These are phyloP conservation scores for Trididemnum miniatum DNA, from an alignment of 23 tunicate species.

Conservation along the genomic window DNA sequence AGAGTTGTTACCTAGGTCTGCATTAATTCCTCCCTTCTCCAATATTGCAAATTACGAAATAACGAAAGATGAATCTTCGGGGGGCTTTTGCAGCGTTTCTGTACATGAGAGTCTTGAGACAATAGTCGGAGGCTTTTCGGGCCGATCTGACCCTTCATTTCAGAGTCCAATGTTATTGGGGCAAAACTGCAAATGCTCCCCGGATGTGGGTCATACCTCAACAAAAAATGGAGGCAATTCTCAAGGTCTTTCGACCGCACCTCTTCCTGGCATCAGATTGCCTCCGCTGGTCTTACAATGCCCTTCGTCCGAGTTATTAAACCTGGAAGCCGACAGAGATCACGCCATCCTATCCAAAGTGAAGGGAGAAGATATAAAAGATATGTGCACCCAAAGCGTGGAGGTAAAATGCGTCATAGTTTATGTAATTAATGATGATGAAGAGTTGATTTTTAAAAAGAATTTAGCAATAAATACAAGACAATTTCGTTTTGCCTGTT, in stretches of 20 bases:
- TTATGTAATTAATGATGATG: too few species aligned
- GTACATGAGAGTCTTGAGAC: background rate
- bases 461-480: too few species aligned
- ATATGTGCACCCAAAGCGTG: background rate
- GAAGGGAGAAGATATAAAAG: background rate
- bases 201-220: background rate
- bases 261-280: constrained; percentile 25
- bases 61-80: background rate
- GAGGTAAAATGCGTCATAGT: too few species aligned
- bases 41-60: background rate
- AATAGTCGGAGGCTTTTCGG: background rate
- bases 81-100: background rate
- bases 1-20: background rate
- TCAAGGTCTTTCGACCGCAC: background rate
- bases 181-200: background rate
- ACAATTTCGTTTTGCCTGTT: too few species aligned
- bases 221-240: background rate
- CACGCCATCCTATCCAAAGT: too few species aligned
- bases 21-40: background rate
- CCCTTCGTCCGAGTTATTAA: too few species aligned
- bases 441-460: too few species aligned
- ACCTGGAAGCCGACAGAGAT: too few species aligned
- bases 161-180: background rate
- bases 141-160: background rate
- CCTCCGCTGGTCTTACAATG: constrained; percentile 10